These are phyloP conservation scores for Pangasius sanitwongsei DNA, from an alignment of 2,797 vertebrate genomes.

Conservation along the genomic window DNA sequence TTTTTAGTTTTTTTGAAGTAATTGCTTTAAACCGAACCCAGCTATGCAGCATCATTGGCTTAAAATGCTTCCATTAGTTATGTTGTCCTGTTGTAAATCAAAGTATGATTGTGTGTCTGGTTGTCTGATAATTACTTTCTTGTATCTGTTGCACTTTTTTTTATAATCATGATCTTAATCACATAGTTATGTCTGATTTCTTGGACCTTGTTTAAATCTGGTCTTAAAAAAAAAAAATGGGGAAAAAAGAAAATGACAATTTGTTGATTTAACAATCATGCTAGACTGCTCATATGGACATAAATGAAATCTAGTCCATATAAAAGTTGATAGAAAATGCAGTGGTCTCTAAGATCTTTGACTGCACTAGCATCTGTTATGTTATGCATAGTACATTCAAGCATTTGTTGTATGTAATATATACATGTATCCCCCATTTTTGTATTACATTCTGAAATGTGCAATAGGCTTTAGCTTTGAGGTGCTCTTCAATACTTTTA, in stretches of 20 bases:
- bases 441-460: slow-evolving; percentile 83
- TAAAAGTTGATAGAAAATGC: slow-evolving; percentile 45
- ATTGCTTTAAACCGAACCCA: slow-evolving; percentile 87
- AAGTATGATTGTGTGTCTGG: slow-evolving; percentile 48
- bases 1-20: slow-evolving; percentile 69
- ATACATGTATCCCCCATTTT: slow-evolving; percentile 64
- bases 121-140: slow-evolving; percentile 46
- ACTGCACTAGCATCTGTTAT: slow-evolving; percentile 72
- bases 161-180: slow-evolving; percentile 52
- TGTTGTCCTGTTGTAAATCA: slow-evolving; percentile 46
- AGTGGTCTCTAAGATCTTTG: slow-evolving; percentile 79
- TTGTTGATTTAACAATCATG: slow-evolving; percentile 59
- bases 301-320: slow-evolving; percentile 58
- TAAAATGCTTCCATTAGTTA: slow-evolving; percentile 79
- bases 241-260: slow-evolving; percentile 47
- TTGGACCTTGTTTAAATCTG: slow-evolving; percentile 50
- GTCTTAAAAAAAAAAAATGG: slow-evolving; percentile 57
- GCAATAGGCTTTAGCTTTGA: slow-evolving; percentile 86
- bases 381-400: slow-evolving; percentile 55
- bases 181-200: slow-evolving; percentile 38
- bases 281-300: slow-evolving; percentile 39
- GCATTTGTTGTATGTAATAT: slow-evolving; percentile 69
- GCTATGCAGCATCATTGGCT: slow-evolving; percentile 90
- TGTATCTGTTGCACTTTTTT: slow-evolving; percentile 61
- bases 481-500: slow-evolving; percentile 64